These are phyloP conservation scores for Aphidoletes aphidimyza DNA, from an alignment of 2,888 invertebrate genomes.

Conservation along the genomic window DNA sequence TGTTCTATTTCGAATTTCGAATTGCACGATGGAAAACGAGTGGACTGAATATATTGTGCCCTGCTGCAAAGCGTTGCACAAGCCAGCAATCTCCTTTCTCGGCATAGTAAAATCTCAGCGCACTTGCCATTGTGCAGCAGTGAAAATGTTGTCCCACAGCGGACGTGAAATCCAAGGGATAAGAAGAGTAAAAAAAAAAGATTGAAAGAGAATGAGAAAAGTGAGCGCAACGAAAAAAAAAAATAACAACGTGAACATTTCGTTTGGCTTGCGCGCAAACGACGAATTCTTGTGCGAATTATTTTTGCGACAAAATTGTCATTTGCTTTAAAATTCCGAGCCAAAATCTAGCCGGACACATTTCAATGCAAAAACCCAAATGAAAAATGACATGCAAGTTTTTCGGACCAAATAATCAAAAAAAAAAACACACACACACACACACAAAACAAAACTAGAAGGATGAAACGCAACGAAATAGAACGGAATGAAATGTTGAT, in stretches of 20 bases:
- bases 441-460: not conserved
- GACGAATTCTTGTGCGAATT: no score
- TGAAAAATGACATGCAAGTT: not conserved
- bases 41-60: not conserved
- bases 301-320: not conserved
- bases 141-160: not conserved
- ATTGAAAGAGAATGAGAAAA: not conserved
- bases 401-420: not conserved
- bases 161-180: not conserved
- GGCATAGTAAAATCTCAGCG: not conserved
- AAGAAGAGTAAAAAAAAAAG: not conserved
- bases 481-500: slow-evolving; percentile 51
- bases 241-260: no score
- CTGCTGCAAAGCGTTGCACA: no score
- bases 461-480: slow-evolving; percentile 24
- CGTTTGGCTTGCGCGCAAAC: not conserved
- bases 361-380: no score
- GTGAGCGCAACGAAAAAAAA: no score
- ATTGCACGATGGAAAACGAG: slow-evolving; percentile 21
- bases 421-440: slow-evolving; percentile 12
- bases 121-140: not conserved
- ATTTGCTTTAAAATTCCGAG: no score
- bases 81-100: no score
- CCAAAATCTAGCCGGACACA: no score
- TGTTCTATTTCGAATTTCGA: slow-evolving; percentile 20